Base-by-base conservation (phyloP, 2,888 invertebrate genomes). In the Baccha elongata region DNA sequence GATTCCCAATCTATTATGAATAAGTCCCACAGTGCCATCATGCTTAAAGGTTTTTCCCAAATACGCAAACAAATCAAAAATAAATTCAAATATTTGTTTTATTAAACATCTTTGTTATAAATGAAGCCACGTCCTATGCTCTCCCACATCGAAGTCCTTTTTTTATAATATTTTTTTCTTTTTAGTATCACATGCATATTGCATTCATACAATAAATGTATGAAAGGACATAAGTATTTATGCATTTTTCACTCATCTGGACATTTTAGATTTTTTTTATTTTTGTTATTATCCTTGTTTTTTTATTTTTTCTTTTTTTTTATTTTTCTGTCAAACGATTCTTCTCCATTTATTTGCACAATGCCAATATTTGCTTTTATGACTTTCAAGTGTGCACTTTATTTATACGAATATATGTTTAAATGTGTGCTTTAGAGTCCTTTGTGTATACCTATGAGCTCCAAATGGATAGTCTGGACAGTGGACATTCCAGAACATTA, bases 331-430 rank as follows among this genome's bases (percentile, higher is more conserved):
- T 64, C 29, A 8, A n/a, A n/a, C 55, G 65, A 78, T 78, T 19
- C 65, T 62, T 74, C 26, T 65, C 13, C 55, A 67, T 79, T 67
- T 79, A 79, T 79, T 79, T 79, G 79, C 52, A 67, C 73, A 79
- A 60, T 73, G 52, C 53, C 73, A 79, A 79, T 79, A 74, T 79
- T 79, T 79, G 79, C 79, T 74, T 79, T 79, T 79, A 74, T 42
- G 62, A 17, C 50, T 52, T 42, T 21, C 19, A 64, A 53, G 62
- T 71, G 64, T 64, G 26, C 40, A 53, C 60, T 60, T n/a, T 60
- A 44, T 60, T 44, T 60, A 60, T 60, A 60, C 44, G 29, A 60
- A 60, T 32, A n/a, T n/a, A 42, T 19, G 3, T 42, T 29, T 10
- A 26, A 58, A 23, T 44, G n/a, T 50, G 26, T 55, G 60, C 26